Percentiles rank a stretch among this genome's conserved stretches.
These are phyloP conservation scores for Diprion similis DNA, from an alignment of 1,140 invertebrate genomes.

Conservation along the genomic window DNA sequence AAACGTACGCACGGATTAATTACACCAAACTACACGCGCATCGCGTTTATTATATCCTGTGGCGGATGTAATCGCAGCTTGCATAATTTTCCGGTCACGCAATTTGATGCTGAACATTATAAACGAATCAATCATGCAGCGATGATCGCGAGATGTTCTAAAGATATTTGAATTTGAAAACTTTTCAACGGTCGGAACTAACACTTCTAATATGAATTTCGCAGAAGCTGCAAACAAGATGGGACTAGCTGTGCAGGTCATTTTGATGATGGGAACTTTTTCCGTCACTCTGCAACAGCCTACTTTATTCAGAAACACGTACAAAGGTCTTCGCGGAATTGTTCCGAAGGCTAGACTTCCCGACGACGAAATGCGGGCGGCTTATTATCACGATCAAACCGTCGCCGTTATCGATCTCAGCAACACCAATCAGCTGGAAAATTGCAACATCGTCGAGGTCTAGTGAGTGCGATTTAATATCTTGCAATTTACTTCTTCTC, in stretches of 20 bases:
- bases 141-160: too few relatives aligned
- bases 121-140: too few relatives aligned
- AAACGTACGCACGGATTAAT: too few relatives aligned
- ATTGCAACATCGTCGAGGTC: slow-evolving; percentile 85
- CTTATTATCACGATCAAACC: slow-evolving; percentile 81
- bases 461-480: slow-evolving; percentile 68
- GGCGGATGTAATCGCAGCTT: too few relatives aligned
- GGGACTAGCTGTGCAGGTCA: background rate
- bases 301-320: slow-evolving; percentile 35
- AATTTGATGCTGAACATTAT: too few relatives aligned
- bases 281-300: slow-evolving; percentile 34
- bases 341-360: background rate
- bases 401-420: slow-evolving; percentile 80
- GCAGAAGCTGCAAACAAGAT: background rate
- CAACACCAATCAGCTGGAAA: slow-evolving; percentile 68
- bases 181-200: too few relatives aligned
- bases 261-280: slow-evolving; percentile 21
- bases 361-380: slow-evolving; percentile 39
- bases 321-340: slow-evolving; percentile 40
- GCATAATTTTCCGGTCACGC: too few relatives aligned
- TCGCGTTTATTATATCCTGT: too few relatives aligned
- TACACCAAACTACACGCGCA: too few relatives aligned
- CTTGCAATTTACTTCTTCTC: too few relatives aligned
- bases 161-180: too few relatives aligned
- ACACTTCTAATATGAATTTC: too few relatives aligned